Percentiles rank a stretch among this genome's conserved stretches.
Conservation (phyloP, 2,888 invertebrate species). For the Cataglyphis rosenhaueri region DNA sequence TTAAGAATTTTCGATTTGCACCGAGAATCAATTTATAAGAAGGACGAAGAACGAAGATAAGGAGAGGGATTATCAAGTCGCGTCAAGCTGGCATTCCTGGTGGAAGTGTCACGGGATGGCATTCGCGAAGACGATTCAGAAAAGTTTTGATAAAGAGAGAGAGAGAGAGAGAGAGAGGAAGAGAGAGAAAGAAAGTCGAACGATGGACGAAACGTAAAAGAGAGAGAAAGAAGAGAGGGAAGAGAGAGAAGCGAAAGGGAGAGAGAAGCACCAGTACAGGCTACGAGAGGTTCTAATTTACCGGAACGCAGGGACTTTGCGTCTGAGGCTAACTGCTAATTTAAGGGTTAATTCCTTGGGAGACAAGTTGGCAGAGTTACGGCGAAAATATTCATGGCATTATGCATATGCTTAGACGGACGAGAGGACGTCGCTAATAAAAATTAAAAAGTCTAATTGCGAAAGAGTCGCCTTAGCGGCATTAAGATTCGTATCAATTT, state of each 20-base stretch:
- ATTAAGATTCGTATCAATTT: constrained; percentile 74
- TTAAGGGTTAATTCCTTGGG: constrained; percentile 86
- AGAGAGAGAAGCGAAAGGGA: constrained; percentile 57
- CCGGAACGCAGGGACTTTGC: constrained; percentile 84
- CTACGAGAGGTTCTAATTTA: constrained; percentile 84
- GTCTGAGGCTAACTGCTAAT: constrained; percentile 85
- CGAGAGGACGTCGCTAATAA: constrained; percentile 82
- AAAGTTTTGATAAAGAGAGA: constrained; percentile 76
- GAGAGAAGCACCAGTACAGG: constrained; percentile 68
- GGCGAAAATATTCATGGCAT: constrained; percentile 86
- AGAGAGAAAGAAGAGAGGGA: constrained; percentile 41
- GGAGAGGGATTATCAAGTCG: constrained; percentile 33
- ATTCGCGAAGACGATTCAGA: constrained; percentile 69
- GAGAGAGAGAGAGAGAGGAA: constrained; percentile 50
- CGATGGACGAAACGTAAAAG: too few relatives aligned
- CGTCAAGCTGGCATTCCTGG: constrained; percentile 26
- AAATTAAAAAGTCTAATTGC: constrained; percentile 86
- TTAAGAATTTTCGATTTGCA: background rate
- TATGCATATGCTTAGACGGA: constrained; percentile 85
- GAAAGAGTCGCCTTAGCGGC: constrained; percentile 74
- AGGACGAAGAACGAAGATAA: background rate
- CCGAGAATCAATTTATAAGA: constrained; percentile 25
- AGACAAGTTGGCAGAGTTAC: constrained; percentile 86
- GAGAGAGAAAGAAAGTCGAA: background rate
- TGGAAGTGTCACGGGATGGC: constrained; percentile 44